These are phyloP conservation scores for Standfussiana lucernea DNA, from an alignment of 2,888 invertebrate genomes.

Conservation along the genomic window DNA sequence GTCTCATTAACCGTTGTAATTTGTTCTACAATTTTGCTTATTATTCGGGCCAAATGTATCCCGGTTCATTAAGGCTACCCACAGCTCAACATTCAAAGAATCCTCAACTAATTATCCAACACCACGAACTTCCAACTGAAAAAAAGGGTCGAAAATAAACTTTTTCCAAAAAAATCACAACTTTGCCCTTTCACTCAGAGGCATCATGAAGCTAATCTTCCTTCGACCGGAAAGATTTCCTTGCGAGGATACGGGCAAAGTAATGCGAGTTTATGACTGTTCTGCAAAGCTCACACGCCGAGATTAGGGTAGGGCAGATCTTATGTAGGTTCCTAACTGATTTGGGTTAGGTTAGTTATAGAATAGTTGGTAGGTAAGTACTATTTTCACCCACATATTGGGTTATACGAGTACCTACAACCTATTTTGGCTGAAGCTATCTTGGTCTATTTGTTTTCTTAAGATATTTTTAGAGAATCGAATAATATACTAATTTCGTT, in stretches of 20 bases:
- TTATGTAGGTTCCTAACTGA: slow-evolving; percentile 43
- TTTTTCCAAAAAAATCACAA: slow-evolving; percentile 18
- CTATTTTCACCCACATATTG: not conserved
- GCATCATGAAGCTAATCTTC: slow-evolving; percentile 52
- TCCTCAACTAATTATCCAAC: slow-evolving; percentile 32
- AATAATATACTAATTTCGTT: too few species aligned
- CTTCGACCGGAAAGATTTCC: slow-evolving; percentile 53
- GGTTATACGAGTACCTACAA: not conserved
- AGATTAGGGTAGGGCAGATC: slow-evolving; percentile 57
- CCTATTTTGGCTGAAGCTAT: not conserved
- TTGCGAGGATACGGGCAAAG: slow-evolving; percentile 38
- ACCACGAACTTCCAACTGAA: not conserved
- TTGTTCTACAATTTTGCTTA: not conserved
- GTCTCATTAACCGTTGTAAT: slow-evolving; percentile 2
- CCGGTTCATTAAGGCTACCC: slow-evolving; percentile 27
- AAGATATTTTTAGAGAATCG: not conserved
- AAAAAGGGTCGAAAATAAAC: not conserved
- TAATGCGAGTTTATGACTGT: slow-evolving; percentile 64
- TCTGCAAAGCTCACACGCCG: slow-evolving; percentile 53
- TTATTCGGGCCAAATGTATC: not conserved
- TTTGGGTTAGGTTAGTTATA: slow-evolving; percentile 42
- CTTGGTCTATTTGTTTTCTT: not conserved
- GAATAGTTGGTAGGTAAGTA: slow-evolving; percentile 10
- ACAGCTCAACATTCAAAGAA: slow-evolving; percentile 3
- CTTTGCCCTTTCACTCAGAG: slow-evolving; percentile 39